Evolutionary conservation across 2,797 vertebrate species (phyloP).

Genomic region (Phoeniculus purpureus): DNA sequence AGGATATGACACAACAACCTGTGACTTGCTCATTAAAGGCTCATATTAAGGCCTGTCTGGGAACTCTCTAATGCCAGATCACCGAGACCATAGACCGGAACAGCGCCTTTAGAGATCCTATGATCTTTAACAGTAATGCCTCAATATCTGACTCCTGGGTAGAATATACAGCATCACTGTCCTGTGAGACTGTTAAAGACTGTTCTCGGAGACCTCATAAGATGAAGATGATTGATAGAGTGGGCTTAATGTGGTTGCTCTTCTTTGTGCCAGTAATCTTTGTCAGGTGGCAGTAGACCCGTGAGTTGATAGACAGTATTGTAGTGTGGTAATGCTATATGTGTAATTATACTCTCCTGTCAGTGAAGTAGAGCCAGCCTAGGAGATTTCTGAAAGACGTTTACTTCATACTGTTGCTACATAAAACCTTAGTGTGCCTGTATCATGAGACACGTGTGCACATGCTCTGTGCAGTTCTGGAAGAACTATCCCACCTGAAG

Average conservation of each 20-base stretch:
- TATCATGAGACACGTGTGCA: not conserved
- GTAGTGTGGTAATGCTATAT: not conserved
- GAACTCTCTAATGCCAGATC: conserved; percentile 35
- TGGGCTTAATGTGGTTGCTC: conserved; percentile 22
- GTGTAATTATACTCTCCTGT: not conserved
- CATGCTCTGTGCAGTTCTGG: not conserved
- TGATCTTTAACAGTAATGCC: not conserved
- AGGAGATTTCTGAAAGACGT: not conserved
- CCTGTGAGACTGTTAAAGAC: conserved; percentile 31
- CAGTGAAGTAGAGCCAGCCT: not conserved
- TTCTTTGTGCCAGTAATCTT: conserved; percentile 37
- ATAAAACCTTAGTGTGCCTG: not conserved
- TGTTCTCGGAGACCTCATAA: conserved; percentile 40
- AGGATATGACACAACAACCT: conserved; percentile 5
- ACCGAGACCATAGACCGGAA: not conserved
- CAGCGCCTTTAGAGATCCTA: not conserved
- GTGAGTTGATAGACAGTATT: not conserved
- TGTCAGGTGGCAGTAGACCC: not conserved
- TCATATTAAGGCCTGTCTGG: conserved; percentile 24
- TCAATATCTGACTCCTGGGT: conserved; percentile 31
- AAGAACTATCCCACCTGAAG: not conserved
- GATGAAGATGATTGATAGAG: conserved; percentile 41
- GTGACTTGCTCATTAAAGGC: conserved; percentile 12
- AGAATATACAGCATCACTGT: not conserved
- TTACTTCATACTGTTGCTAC: not conserved